Base-by-base conservation (phyloP, 2,113 vertebrate species). In the Platichthys stellatus region DNA sequence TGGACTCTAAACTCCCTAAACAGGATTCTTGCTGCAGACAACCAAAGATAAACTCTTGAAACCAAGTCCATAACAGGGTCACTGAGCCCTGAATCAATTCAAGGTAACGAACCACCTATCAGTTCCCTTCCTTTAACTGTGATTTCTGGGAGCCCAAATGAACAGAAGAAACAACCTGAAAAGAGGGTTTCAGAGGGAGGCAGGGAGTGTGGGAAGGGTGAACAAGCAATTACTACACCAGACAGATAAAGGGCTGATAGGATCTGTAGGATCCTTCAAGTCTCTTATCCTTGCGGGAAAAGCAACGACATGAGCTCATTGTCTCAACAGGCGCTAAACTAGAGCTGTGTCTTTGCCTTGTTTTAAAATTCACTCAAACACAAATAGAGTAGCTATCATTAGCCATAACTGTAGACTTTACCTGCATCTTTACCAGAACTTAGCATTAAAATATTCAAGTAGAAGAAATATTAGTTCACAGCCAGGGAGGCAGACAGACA, bases 381-480 rank as follows among this genome's bases (percentile, higher is more conserved):
- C 47, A 58, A 35, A 56, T 4, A 69, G 58, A 51, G 21, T 10
- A n/a, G 24, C 18, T 24, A 60, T 40, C 7, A 23, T 35, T 4
- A 53, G 49, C 49, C 14, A 51, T 21, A 6, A n/a, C 11, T 57
- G 21, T 49, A 40, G 54, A 60, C n/a, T 31, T 2, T 38, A 23
- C 58, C 13, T 56, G 15, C 21, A 1, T 60, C 26, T 56, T 62
- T 20, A 23, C 17, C 12, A 59, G 23, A 20, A 35, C 45, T 18
- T 21, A 75, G 17, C 13, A 64, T 60, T 84, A 13, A 56, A 72
- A 45, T 51, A 49, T 65, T 60, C n/a, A 49, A 56, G 61, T 43
- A 72, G 31, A 74, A 72, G 71, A 73, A 40, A 73, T 68, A 83
- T 90, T 90, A 92, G 90, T 89, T 83, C 15, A 86, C 63, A 91